phyloP scores from a whole-genome alignment of 2,888 invertebrate species.

The Andrena trimmerana region DNA sequence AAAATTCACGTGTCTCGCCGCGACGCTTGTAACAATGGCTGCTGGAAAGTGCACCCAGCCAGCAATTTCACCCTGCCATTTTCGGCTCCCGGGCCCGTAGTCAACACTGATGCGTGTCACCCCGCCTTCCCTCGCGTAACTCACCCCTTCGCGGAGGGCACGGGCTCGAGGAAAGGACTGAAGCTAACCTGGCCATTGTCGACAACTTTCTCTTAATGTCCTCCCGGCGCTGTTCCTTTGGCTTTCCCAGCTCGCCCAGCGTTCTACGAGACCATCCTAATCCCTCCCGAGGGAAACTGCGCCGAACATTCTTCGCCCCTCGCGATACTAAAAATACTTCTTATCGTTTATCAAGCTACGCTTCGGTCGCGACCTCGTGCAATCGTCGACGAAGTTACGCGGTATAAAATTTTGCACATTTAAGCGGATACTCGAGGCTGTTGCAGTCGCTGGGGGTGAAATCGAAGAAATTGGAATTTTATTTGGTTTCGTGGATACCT shows the following conservation, averaged over 20 bases:
- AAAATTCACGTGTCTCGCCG: slow-evolving; percentile 67
- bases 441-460: neutral
- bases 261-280: neutral
- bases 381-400: neutral
- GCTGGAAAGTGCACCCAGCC: slow-evolving; percentile 52
- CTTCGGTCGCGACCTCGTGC: neutral
- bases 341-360: neutral
- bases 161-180: slow-evolving; percentile 9
- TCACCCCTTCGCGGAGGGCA: neutral
- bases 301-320: neutral
- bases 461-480: neutral
- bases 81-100: slow-evolving; percentile 44
- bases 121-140: neutral
- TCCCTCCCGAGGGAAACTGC: neutral
- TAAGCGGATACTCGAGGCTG: neutral
- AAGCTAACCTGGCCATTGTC: slow-evolving; percentile 48
- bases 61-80: slow-evolving; percentile 60
- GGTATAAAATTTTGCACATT: neutral
- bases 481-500: neutral
- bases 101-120: slow-evolving; percentile 59
- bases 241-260: slow-evolving; percentile 1
- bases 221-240: slow-evolving; percentile 7
- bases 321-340: neutral
- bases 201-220: slow-evolving; percentile 55
- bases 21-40: slow-evolving; percentile 63